Evolutionary conservation across 2,113 vertebrate genomes (phyloP), one percentile per base, ranked within the genome.

Genomic region (Nothobranchius furzeri): DNA sequence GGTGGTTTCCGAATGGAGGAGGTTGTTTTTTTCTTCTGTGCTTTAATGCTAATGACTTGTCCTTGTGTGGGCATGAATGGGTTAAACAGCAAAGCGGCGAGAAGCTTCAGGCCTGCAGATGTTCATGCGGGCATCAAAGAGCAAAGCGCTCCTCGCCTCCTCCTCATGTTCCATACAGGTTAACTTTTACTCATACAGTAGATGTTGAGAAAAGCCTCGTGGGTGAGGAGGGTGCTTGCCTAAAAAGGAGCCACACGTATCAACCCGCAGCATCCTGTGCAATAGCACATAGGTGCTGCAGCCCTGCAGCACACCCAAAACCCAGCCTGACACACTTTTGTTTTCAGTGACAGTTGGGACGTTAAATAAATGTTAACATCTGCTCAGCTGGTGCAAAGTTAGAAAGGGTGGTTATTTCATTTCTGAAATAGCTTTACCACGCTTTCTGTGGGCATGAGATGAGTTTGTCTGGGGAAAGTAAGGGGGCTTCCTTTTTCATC

Each of bases 121-220:
- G 70, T 53, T 49, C 64, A 30, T 37, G 55, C 68, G 70, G 20
- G 48, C 81, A 65, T 79, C 75, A 75, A 75, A 86, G 86, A 67
- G 58, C 35, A 58, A 73, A 81, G 70, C 79, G 35, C 65, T 63
- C 60, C 50, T 74, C 60, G 49, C 86, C 91, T 91, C 92, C 92
- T 89, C 91, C 88, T 87, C 91, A 85, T 91, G 81, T 92, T 92
- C 91, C 91, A 76, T 79, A 79, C 66, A 60, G 62, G 50, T 25
- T 4, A 58, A 52, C 20, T 64, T 81, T 76, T 79, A 70, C 80
- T 83, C 57, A 66, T 60, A 85, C 78, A 79, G 76, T 73, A 74
- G 30, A 50, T 45, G 15, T 42, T 46, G 58, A 84, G 49, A 81
- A 63, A 73, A 75, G 72, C 24, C 70, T 64, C 40, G 63, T 60